A percentile compares a stretch with the other conserved stretches of the same genome.
phyloP scores from a whole-genome alignment of 2,888 invertebrate genomes.

The Lamproptera curius region DNA sequence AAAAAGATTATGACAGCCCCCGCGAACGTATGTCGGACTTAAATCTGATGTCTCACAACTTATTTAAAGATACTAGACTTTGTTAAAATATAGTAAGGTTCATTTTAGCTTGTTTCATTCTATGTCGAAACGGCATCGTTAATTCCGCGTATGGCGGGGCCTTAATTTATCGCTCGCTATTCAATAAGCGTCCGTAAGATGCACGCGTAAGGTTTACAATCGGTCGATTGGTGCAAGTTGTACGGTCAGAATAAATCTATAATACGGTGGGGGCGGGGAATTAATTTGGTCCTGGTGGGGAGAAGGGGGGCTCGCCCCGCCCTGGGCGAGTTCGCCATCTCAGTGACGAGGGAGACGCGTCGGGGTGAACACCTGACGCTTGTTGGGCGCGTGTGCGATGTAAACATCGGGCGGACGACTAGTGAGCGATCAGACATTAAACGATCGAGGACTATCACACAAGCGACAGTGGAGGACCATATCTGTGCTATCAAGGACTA shows the following conservation, averaged over 20 bases:
- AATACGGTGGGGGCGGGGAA: constrained; percentile 76
- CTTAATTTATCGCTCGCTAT: constrained; percentile 67
- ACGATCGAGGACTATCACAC: no score
- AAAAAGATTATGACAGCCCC: constrained; percentile 76
- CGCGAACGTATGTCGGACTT: constrained; percentile 55
- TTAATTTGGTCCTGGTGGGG: constrained; percentile 63
- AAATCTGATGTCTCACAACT: constrained; percentile 49
- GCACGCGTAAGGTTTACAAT: constrained; percentile 68
- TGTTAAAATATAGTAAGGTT: no score
- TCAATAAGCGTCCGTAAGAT: constrained; percentile 67
- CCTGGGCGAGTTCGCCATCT: constrained; percentile 63
- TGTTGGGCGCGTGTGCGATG: constrained; percentile 25
- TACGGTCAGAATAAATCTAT: constrained; percentile 74
- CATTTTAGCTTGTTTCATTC: no score
- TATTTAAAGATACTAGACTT: no score
- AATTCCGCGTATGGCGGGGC: constrained; percentile 69
- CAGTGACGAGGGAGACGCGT: constrained; percentile 55
- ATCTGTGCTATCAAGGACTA: no score
- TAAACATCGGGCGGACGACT: constrained; percentile 19
- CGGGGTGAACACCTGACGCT: constrained; percentile 39
- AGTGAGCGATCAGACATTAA: no score
- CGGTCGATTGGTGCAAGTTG: constrained; percentile 56
- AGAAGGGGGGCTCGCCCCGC: constrained; percentile 60
- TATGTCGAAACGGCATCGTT: constrained; percentile 55
- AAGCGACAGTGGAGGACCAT: no score